A percentile compares a stretch with the other conserved stretches of the same genome.
phyloP scores from a whole-genome alignment of 1,140 invertebrate species.

The Cataglyphis hispanica region DNA sequence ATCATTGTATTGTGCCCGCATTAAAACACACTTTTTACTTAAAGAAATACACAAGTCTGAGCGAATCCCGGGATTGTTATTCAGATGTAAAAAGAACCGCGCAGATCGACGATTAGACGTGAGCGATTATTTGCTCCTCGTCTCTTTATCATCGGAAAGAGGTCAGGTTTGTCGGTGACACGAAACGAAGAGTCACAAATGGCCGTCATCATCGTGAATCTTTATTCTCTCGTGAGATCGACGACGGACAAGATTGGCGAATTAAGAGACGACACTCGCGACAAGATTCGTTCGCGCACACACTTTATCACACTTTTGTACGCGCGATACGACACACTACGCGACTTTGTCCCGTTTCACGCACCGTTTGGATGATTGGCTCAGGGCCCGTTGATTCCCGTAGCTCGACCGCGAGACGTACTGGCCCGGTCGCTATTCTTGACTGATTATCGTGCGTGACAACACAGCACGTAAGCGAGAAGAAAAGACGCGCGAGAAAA shows the following conservation, averaged over 20 bases:
- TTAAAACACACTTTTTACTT: not conserved
- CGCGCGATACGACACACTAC: not conserved
- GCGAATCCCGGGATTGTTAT: not conserved
- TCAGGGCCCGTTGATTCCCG: slow-evolving; percentile 33
- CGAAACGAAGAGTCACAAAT: not conserved
- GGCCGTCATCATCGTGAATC: not conserved
- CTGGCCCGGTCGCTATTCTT: slow-evolving; percentile 35
- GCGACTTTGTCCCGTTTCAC: slow-evolving; percentile 3
- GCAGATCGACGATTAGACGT: not conserved
- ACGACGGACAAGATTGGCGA: not conserved
- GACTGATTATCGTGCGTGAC: slow-evolving; percentile 16
- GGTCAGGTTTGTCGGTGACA: slow-evolving; percentile 45
- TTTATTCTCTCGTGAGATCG: not conserved
- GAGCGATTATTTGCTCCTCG: not conserved
- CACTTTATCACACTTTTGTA: no score
- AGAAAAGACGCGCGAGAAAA: not conserved
- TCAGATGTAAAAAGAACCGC: not conserved
- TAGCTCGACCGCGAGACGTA: slow-evolving; percentile 29
- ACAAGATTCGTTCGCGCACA: not conserved
- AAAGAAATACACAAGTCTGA: not conserved
- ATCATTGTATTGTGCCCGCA: no score
- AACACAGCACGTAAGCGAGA: not conserved
- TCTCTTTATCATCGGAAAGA: not conserved
- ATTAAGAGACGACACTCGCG: slow-evolving; percentile 10
- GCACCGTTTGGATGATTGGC: slow-evolving; percentile 36